Base-by-base conservation (phyloP, 2,113 vertebrate genomes). In the Condylura cristata region DNA sequence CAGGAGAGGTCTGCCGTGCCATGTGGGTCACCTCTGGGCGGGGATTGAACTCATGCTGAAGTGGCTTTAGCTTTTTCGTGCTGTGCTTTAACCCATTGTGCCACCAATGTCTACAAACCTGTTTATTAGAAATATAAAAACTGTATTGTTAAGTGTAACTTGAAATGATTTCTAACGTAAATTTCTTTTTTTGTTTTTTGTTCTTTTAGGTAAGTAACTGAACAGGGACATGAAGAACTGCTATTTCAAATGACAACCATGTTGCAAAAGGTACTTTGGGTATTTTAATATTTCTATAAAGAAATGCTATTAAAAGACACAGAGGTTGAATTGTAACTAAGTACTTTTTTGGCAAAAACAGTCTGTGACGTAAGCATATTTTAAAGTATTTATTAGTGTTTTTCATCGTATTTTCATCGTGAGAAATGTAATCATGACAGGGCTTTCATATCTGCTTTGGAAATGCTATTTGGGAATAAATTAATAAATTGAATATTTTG, bases 191-290 rank as follows among this genome's bases (percentile, higher is more conserved):
- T 56, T 56, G 46, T 48, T 20, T 83, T 91, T 80, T 96, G 78
- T 76, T 72, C 56, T 97, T 98, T 91, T 98, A 99, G 98, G 98
- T 99, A 99, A 99, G 98, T 99, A 98, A 97, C 95, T 90, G 96
- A 97, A 97, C 88, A 90, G 95, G 90, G 96, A 98, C 95, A 98
- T 98, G 98, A 98, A 97, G 98, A 98, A 97, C 71, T 98, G 98
- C 96, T 90, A 74, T 96, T 96, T 98, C 97, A 97, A 97, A 98
- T 98, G 98, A 98, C 98, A 98, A 96, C 97, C 97, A 99, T 99
- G 98, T 97, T 99, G 95, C 98, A 99, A 98, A 99, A 99, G 98
- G 98, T 99, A 99, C 94, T 97, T 95, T 94, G 22, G 1, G 91
- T 74, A 82, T 95, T 97, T 93, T 92, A 56, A 24, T 81, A 34